Percentiles rank a stretch among this genome's conserved stretches.
Conservation (phyloP, 2,797 vertebrate species). For the Sphaeramia orbicularis region DNA sequence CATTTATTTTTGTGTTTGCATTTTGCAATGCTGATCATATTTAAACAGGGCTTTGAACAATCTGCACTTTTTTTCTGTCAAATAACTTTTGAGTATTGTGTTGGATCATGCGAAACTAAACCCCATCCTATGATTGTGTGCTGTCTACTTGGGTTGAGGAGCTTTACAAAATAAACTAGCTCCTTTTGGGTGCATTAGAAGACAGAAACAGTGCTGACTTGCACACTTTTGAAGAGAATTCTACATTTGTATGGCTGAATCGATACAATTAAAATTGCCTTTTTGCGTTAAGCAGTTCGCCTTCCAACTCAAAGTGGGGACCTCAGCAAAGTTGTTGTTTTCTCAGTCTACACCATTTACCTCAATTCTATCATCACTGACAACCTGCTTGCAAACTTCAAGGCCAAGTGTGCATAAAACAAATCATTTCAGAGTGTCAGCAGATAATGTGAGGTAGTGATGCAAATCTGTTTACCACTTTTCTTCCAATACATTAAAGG, state of each 20-base stretch:
- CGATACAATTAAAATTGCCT: conserved; percentile 89
- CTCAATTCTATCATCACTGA: conserved; percentile 89
- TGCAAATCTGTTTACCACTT: conserved; percentile 88
- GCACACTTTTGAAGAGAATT: conserved; percentile 83
- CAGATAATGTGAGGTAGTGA: conserved; percentile 85
- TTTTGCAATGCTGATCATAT: conserved; percentile 84
- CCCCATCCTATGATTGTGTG: conserved; percentile 79
- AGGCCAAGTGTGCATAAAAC: conserved; percentile 87
- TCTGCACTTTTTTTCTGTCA: conserved; percentile 76
- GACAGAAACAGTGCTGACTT: conserved; percentile 88
- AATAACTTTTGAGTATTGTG: conserved; percentile 85
- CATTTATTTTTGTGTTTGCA: conserved; percentile 77
- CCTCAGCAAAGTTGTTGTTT: conserved; percentile 90
- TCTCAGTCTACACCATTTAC: conserved; percentile 85
- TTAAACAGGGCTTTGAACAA: conserved; percentile 83
- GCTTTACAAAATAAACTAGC: conserved; percentile 84
- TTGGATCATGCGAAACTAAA: conserved; percentile 82
- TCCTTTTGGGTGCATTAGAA: conserved; percentile 80
- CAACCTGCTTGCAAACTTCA: conserved; percentile 86
- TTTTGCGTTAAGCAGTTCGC: conserved; percentile 81
- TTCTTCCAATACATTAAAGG: conserved; percentile 82
- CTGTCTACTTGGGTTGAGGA: conserved; percentile 75
- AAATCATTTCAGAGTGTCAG: conserved; percentile 88
- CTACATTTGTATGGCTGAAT: conserved; percentile 88
- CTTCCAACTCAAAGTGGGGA: conserved; percentile 85